Conservation (phyloP, 2,113 vertebrate genomes). For the Bettongia penicillata region DNA sequence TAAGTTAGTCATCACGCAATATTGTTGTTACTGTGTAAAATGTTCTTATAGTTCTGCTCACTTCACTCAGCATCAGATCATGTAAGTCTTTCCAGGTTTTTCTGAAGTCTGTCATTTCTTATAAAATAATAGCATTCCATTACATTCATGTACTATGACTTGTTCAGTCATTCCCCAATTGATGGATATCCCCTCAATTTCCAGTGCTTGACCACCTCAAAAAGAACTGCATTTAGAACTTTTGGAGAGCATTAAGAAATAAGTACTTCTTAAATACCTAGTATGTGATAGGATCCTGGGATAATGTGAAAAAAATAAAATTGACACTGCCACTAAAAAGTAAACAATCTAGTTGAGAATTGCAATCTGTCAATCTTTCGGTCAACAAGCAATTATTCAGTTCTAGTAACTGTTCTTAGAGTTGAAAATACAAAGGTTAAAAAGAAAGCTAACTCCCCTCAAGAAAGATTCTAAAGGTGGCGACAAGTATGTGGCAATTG, state of each 20-base stretch:
- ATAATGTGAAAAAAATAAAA: neutral
- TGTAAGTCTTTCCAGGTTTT: too few species aligned
- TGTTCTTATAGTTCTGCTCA: too few species aligned
- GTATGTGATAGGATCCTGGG: neutral
- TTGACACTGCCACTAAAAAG: neutral
- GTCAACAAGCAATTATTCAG: neutral
- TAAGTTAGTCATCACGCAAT: too few species aligned
- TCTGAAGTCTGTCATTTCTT: too few species aligned
- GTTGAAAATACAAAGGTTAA: neutral
- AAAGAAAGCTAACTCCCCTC: neutral
- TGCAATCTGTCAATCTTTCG: neutral
- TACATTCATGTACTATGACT: too few species aligned
- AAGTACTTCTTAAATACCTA: neutral
- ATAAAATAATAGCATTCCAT: too few species aligned
- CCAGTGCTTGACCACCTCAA: too few species aligned
- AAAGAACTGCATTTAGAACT: too few species aligned
- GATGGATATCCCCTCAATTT: too few species aligned
- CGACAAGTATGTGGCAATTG: neutral
- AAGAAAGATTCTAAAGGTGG: neutral
- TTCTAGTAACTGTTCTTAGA: neutral
- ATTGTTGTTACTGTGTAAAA: too few species aligned
- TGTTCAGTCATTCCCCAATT: too few species aligned
- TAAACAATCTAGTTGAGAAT: neutral
- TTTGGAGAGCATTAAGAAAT: neutral
- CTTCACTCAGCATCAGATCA: too few species aligned